Evolutionary conservation across 2,888 invertebrate genomes (phyloP).

Genomic region (Acronicta aceris): DNA sequence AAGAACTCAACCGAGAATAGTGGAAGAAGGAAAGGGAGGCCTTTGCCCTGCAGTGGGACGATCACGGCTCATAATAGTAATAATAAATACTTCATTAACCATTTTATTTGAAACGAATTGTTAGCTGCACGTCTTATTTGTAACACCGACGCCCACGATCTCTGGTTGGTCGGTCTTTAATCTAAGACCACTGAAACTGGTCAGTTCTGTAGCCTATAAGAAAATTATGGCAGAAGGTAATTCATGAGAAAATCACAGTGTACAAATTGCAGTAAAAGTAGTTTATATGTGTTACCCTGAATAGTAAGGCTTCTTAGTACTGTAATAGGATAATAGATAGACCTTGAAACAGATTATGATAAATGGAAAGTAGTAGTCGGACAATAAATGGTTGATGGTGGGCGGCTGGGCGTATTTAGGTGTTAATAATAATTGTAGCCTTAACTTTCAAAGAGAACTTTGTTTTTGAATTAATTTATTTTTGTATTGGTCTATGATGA

Average conservation of each 20-base stretch:
- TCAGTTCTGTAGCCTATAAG: constrained; percentile 8
- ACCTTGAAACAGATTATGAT: constrained; percentile 30
- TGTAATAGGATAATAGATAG: constrained; percentile 36
- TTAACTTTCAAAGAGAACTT: not conserved
- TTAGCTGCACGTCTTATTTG: constrained; percentile 12
- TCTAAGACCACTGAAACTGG: constrained; percentile 29
- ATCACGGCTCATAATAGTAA: too few species aligned
- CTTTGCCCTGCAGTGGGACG: too few species aligned
- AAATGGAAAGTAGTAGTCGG: constrained; percentile 4
- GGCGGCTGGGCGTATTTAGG: not conserved
- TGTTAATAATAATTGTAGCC: not conserved
- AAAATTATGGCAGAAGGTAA: constrained; percentile 25
- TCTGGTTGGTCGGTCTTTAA: constrained; percentile 15
- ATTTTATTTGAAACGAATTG: not conserved
- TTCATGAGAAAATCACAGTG: constrained; percentile 27
- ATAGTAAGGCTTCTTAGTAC: constrained; percentile 40
- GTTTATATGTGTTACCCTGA: constrained; percentile 29
- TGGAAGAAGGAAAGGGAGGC: too few species aligned
- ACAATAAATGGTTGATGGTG: not conserved
- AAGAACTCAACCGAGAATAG: too few species aligned
- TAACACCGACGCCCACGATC: constrained; percentile 19
- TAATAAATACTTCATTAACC: too few species aligned
- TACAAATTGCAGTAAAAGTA: constrained; percentile 9
- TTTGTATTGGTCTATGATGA: too few species aligned
- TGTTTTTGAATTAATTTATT: not conserved